phyloP scores from a whole-genome alignment of 2,113 vertebrate genomes.

The Hemicordylus capensis region DNA sequence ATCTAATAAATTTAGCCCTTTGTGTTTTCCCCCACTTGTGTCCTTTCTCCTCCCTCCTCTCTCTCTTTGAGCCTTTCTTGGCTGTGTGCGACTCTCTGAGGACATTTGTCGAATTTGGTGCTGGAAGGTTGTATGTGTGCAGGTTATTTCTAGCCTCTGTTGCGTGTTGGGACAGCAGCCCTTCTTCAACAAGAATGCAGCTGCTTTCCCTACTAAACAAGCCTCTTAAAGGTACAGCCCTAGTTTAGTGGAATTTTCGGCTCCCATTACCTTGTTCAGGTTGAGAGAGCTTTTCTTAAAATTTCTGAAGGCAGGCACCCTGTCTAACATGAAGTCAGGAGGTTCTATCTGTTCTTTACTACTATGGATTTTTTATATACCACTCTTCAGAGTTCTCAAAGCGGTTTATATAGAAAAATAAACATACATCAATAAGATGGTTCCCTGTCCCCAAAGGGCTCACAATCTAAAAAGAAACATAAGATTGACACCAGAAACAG shows the following conservation, averaged over 20 bases:
- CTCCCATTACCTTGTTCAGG: neutral
- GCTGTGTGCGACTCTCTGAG: neutral
- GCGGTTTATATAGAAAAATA: too few species aligned
- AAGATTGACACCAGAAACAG: too few species aligned
- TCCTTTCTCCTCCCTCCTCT: slow-evolving; percentile 5
- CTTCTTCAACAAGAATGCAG: slow-evolving; percentile 86
- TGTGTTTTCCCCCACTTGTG: neutral
- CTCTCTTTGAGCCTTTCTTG: slow-evolving; percentile 9
- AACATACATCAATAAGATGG: too few species aligned
- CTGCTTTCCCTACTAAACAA: slow-evolving; percentile 78
- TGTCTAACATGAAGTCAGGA: neutral
- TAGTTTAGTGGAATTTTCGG: slow-evolving; percentile 53
- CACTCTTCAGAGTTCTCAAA: too few species aligned
- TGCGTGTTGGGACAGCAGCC: slow-evolving; percentile 92
- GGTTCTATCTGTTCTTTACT: too few species aligned
- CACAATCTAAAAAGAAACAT: too few species aligned
- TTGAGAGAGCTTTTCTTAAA: neutral
- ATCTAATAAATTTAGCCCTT: slow-evolving; percentile 18
- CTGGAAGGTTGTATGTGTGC: slow-evolving; percentile 24
- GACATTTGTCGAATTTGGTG: slow-evolving; percentile 26
- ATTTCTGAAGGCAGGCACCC: neutral
- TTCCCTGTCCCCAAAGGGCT: too few species aligned
- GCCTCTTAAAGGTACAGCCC: slow-evolving; percentile 81
- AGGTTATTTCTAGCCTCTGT: slow-evolving; percentile 67
- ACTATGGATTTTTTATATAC: too few species aligned